Percentiles rank a stretch among this genome's conserved stretches.
These are phyloP conservation scores for Stenolophus ochropezus DNA, from an alignment of 2,888 invertebrate species.

Conservation along the genomic window DNA sequence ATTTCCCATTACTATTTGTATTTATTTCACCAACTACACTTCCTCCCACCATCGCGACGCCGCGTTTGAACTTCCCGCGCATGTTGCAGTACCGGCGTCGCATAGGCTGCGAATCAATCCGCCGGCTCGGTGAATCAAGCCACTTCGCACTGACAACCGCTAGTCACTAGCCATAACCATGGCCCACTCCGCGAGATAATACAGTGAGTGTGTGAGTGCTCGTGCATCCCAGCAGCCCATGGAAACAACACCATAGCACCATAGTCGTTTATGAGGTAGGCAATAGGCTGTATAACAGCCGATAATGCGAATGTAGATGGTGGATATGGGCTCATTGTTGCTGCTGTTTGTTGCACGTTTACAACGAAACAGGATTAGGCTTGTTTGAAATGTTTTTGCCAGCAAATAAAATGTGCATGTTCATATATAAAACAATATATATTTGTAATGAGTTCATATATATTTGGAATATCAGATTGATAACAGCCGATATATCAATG, in stretches of 20 bases:
- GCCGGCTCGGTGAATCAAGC: conserved; percentile 1
- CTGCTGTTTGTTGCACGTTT: no score
- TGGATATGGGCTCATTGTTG: no score
- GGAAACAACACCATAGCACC: neutral
- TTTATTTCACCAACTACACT: neutral
- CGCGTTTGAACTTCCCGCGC: neutral
- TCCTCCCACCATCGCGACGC: neutral
- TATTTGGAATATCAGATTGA: no score
- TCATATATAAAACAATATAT: no score
- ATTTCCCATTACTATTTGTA: no score
- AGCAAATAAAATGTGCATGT: no score
- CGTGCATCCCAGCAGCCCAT: neutral
- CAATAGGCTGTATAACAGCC: neutral
- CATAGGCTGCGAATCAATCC: conserved; percentile 36
- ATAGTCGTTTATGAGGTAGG: conserved; percentile 18
- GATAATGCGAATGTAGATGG: neutral
- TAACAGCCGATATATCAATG: no score
- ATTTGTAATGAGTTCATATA: no score
- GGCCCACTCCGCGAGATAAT: conserved; percentile 25
- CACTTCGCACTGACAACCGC: conserved; percentile 1
- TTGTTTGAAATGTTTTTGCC: no score
- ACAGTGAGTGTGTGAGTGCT: conserved; percentile 5
- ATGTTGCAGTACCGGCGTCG: conserved; percentile 13
- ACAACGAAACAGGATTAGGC: no score
- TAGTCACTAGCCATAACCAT: neutral